phyloP scores from a whole-genome alignment of 2,113 vertebrate genomes.

The Columba janthina region DNA sequence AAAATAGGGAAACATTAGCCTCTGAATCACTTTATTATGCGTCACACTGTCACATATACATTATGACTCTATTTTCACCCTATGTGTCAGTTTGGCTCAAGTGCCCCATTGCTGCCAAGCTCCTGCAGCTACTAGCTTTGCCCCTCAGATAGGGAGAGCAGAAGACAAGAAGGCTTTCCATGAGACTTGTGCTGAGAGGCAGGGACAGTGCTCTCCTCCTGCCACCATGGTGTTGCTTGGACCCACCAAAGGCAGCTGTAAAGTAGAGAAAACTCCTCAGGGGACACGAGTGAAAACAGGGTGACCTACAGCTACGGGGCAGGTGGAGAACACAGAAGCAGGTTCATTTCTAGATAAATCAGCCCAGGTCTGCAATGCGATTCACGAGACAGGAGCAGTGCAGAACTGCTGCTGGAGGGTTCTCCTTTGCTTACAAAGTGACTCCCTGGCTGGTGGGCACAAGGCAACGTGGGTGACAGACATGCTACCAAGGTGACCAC shows the following conservation, averaged over 20 bases:
- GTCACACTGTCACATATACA: conserved; percentile 46
- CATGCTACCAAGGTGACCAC: accelerated
- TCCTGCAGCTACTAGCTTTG: neutral
- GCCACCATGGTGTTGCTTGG: neutral
- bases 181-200: neutral
- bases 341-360: neutral
- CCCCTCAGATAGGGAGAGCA: neutral
- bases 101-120: neutral
- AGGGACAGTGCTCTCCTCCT: neutral
- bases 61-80: conserved; percentile 42
- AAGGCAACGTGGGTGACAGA: neutral
- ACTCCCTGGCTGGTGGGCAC: neutral
- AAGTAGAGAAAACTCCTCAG: neutral
- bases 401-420: neutral
- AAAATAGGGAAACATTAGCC: conserved; percentile 57
- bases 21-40: conserved; percentile 21
- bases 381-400: neutral
- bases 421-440: neutral
- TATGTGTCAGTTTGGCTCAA: neutral
- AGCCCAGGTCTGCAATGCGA: accelerated
- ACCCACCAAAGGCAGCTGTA: neutral
- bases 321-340: neutral
- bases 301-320: neutral
- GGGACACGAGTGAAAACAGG: accelerated
- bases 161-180: neutral